Evolutionary conservation across 2,888 invertebrate species (phyloP), one percentile per base, ranked within the genome.

Genomic region (Euzetes globulus): DNA sequence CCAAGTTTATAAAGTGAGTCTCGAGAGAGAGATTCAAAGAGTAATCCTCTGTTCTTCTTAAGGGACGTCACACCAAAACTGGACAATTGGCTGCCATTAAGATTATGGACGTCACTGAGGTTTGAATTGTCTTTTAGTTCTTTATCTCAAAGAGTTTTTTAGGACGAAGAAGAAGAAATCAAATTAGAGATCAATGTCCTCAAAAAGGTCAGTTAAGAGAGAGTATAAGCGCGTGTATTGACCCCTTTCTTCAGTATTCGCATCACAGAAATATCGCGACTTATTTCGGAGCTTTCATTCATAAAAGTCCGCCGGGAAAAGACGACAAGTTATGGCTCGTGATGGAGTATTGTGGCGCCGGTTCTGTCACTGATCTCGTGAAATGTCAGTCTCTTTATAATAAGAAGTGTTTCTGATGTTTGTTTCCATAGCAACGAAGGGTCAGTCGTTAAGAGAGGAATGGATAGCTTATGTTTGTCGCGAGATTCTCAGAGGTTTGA

Each of bases 271-370:
- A 99, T 85, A 99, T 99, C 82, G 99, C 99, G 79, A 99, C 98
- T 76, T 99, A 99, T 85, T 99, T 98, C 87, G 99, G 99, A 79
- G 99, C 99, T 81, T 99, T 99, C 85, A 98, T 99, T 80, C 98
- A 98, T 85, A 99, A 99, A 85, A 94, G 94, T 81, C 95, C 95
- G 55, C 92, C 95, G 0, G 97, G 98, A 65, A 98, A 98, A 86
- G n/a, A n/a, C n/a, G n/a, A n/a, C n/a, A n/a, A n/a, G n/a, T n/a
- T n/a, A n/a, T n/a, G n/a, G 85, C 86, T 98, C 84, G 98, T 99
- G 76, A 99, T 99, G 99, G 99, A 99, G 85, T 99, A 98, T 83
- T 99, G 99, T 86, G 99, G 99, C 80, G 98, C 97, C 83, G 97
- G 94, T 77, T 97, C 97, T 75, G 95, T 99, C 76, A 99, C 99